phyloP scores from a whole-genome alignment of 2,888 invertebrate species.

The Euzophera pinguis region DNA sequence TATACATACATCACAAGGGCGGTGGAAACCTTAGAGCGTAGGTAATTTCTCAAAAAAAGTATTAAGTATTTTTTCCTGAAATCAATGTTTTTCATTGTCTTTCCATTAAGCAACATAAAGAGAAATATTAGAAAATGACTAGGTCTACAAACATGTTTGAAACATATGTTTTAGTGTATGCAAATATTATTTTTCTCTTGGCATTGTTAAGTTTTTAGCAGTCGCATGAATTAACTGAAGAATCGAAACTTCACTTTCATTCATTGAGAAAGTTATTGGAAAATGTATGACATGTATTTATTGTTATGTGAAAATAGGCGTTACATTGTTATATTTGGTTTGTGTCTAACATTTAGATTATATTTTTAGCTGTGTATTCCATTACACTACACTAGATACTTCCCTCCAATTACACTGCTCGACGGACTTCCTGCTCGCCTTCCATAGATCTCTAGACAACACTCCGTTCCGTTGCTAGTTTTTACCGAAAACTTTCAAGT shows the following conservation, averaged over 20 bases:
- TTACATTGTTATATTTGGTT: conserved; percentile 14
- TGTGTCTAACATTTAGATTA: neutral
- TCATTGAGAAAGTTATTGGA: conserved; percentile 39
- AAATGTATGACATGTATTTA: conserved; percentile 40
- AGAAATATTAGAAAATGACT: conserved; percentile 7
- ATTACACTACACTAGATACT: too few relatives aligned
- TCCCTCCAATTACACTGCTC: too few relatives aligned
- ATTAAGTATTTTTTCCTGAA: too few relatives aligned
- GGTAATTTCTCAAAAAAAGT: too few relatives aligned
- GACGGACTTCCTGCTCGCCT: too few relatives aligned
- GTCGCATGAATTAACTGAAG: conserved; percentile 20
- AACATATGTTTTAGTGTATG: conserved; percentile 11
- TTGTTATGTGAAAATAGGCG: conserved; percentile 34
- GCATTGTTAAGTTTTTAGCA: conserved; percentile 9
- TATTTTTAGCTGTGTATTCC: too few relatives aligned
- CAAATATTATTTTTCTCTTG: conserved; percentile 13
- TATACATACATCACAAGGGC: too few relatives aligned
- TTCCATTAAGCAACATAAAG: conserved; percentile 2
- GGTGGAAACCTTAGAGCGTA: too few relatives aligned
- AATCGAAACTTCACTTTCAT: conserved; percentile 42
- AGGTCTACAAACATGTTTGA: neutral
- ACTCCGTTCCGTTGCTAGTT: too few relatives aligned
- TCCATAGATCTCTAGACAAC: too few relatives aligned
- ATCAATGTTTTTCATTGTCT: neutral
- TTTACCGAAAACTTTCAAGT: too few relatives aligned